Conservation (phyloP, 2,888 invertebrate genomes). For the Didymodactylos carnosus region DNA sequence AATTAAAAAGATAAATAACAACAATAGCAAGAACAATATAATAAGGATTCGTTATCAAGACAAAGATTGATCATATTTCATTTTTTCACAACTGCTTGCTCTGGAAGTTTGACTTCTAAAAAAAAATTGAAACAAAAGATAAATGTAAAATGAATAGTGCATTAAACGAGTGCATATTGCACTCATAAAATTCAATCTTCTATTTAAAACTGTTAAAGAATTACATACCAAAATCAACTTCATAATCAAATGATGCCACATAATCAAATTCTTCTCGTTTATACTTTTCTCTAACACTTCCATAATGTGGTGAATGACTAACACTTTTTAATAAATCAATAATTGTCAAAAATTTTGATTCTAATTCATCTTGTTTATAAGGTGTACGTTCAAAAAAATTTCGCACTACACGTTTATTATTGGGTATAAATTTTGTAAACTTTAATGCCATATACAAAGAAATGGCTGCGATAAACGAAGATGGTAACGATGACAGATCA, state of each 20-base stretch:
- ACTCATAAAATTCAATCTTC: no score
- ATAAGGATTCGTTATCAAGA: no score
- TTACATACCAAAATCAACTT: neutral
- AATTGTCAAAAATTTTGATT: neutral
- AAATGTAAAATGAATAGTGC: no score
- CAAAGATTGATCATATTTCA: no score
- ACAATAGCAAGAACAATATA: no score
- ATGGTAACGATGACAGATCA: neutral
- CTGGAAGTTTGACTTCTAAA: no score
- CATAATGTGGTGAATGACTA: neutral
- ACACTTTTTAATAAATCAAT: neutral
- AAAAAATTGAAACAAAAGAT: no score
- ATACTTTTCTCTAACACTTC: neutral
- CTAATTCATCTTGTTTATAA: neutral
- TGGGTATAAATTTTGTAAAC: neutral
- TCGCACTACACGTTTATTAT: neutral
- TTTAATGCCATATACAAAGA: neutral
- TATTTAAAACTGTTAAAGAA: no score
- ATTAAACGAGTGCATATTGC: no score
- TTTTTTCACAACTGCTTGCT: no score
- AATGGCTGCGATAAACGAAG: neutral
- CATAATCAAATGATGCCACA: neutral
- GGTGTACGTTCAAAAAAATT: neutral
- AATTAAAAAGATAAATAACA: no score
- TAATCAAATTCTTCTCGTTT: neutral